These are phyloP conservation scores for Eufriesea mexicana DNA, from an alignment of 1,140 invertebrate genomes.

Conservation along the genomic window DNA sequence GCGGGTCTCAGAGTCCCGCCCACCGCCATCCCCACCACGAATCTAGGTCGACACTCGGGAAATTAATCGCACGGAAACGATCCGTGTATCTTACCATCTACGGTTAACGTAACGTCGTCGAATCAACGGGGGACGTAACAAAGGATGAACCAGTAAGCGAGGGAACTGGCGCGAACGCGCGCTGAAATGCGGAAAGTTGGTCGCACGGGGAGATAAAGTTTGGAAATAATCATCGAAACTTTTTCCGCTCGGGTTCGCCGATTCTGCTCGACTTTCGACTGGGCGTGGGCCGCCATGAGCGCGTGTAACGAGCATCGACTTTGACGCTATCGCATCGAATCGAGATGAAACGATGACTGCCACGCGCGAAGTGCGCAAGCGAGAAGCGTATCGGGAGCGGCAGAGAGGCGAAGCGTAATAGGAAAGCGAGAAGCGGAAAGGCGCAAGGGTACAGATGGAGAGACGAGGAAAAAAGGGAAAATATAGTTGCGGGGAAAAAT, in stretches of 20 bases:
- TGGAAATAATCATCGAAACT: conserved; percentile 25
- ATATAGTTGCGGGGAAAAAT: conserved; percentile 1
- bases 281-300: background rate
- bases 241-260: conserved; percentile 1
- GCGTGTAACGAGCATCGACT: conserved; percentile 5
- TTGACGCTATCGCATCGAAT: background rate
- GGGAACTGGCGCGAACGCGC: background rate
- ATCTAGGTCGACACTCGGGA: too few relatives aligned
- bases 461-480: background rate
- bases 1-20: too few relatives aligned
- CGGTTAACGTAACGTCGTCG: too few relatives aligned
- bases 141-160: background rate
- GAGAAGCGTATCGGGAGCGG: background rate
- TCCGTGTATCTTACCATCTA: background rate
- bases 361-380: background rate
- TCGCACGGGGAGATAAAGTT: conserved; percentile 2
- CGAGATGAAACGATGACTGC: conserved; percentile 31
- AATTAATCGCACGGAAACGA: too few relatives aligned
- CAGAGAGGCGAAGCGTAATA: background rate
- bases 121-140: background rate
- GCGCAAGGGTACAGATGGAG: background rate
- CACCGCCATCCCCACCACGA: too few relatives aligned
- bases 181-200: conserved; percentile 14
- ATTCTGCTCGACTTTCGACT: conserved; percentile 4
- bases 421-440: background rate